These are phyloP conservation scores for Fregetta grallaria DNA, from an alignment of 2,113 vertebrate genomes.

Conservation along the genomic window DNA sequence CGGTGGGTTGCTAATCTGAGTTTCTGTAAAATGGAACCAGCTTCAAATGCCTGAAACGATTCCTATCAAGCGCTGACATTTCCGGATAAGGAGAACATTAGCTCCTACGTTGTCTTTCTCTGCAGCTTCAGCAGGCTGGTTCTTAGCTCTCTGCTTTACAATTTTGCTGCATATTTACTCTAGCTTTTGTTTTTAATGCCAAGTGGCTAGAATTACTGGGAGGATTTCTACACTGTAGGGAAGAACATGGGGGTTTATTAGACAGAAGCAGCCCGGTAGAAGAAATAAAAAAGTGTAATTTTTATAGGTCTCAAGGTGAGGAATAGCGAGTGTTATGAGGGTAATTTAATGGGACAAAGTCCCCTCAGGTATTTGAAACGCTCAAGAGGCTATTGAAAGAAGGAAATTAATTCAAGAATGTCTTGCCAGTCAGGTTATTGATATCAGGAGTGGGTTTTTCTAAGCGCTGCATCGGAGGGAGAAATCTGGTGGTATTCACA, in stretches of 20 bases:
- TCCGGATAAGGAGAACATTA: slow-evolving; percentile 18
- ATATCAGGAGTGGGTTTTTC: background rate
- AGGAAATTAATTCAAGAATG: background rate
- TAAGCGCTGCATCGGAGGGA: background rate
- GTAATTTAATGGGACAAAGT: background rate
- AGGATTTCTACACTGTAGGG: background rate
- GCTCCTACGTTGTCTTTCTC: background rate
- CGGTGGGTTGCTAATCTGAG: slow-evolving; percentile 32
- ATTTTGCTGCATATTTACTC: background rate
- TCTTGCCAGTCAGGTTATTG: background rate
- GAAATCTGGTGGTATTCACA: background rate
- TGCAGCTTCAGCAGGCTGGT: background rate
- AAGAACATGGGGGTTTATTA: background rate
- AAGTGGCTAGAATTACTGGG: background rate
- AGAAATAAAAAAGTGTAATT: background rate
- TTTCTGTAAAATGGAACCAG: slow-evolving; percentile 63
- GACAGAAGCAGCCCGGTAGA: background rate
- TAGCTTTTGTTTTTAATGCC: slow-evolving; percentile 2
- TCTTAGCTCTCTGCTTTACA: background rate
- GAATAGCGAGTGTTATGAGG: accelerated
- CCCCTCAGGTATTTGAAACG: background rate
- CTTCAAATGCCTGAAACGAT: slow-evolving; percentile 19
- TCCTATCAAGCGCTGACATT: background rate
- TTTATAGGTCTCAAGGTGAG: background rate
- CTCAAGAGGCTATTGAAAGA: background rate